Conservation (phyloP, 1,140 invertebrate genomes). For the Probaryconus sp. region DNA sequence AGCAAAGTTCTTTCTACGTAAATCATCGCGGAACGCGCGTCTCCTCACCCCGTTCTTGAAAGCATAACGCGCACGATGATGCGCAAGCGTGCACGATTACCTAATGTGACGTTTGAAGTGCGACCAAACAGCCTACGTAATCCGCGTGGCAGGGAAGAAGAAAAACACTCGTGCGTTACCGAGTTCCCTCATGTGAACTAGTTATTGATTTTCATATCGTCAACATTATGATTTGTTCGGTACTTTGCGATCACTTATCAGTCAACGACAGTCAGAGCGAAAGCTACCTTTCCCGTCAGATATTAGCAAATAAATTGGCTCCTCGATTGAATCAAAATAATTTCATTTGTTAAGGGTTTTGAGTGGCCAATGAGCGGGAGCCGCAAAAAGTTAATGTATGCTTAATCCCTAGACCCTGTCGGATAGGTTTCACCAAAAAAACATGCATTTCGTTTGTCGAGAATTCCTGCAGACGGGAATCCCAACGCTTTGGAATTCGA, state of each 20-base stretch:
- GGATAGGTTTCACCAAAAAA: slow-evolving; percentile 53
- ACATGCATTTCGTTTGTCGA: slow-evolving; percentile 50
- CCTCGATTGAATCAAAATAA: slow-evolving; percentile 27
- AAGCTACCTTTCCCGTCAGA: background rate
- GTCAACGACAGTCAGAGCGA: no score
- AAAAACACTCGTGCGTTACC: slow-evolving; percentile 34
- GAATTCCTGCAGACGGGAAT: slow-evolving; percentile 40
- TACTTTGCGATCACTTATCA: slow-evolving; percentile 27
- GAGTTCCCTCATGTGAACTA: slow-evolving; percentile 18
- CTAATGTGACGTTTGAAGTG: slow-evolving; percentile 35
- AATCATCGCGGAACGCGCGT: slow-evolving; percentile 52
- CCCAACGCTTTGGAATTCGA: slow-evolving; percentile 52
- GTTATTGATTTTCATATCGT: slow-evolving; percentile 52
- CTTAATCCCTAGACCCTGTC: slow-evolving; percentile 45
- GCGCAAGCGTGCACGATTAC: slow-evolving; percentile 51
- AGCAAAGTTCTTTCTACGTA: slow-evolving; percentile 54
- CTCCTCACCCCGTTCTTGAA: slow-evolving; percentile 32
- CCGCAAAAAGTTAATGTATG: slow-evolving; percentile 52
- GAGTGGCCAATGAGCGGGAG: slow-evolving; percentile 3
- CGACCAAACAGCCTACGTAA: slow-evolving; percentile 31
- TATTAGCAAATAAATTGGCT: slow-evolving; percentile 33
- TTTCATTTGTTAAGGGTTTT: slow-evolving; percentile 37
- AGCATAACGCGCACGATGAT: slow-evolving; percentile 30
- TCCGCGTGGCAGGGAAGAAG: slow-evolving; percentile 28
- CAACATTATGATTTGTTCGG: slow-evolving; percentile 20